Percentiles rank a stretch among this genome's conserved stretches.
Evolutionary conservation across 2,797 vertebrate species (phyloP).

Genomic region (Octomys mimax): DNA sequence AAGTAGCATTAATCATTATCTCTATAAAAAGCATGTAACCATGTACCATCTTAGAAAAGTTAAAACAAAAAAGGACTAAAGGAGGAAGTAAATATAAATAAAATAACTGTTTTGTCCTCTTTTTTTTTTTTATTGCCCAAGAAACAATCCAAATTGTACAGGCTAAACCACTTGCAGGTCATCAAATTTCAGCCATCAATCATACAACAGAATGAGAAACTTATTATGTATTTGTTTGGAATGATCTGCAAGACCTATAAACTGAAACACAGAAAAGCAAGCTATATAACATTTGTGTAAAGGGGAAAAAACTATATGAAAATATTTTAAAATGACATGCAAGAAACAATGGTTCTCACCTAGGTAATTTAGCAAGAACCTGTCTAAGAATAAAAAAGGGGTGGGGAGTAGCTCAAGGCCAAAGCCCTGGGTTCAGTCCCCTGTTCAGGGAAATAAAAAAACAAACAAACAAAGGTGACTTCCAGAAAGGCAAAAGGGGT

Average conservation of each 20-base stretch:
- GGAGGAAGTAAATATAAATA: conserved; percentile 38
- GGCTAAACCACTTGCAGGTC: not conserved
- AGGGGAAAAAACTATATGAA: not conserved
- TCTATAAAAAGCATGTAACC: not conserved
- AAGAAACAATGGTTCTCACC: not conserved
- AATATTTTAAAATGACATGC: conserved; percentile 24
- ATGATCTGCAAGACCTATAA: conserved; percentile 31
- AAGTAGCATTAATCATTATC: not conserved
- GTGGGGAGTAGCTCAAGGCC: not conserved
- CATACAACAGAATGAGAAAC: conserved; percentile 51
- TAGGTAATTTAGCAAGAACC: not conserved
- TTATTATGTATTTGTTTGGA: conserved; percentile 45
- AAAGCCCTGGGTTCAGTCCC: not conserved
- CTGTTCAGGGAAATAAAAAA: not conserved
- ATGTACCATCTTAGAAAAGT: not conserved
- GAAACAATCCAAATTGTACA: conserved; percentile 40
- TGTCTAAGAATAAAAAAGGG: not conserved
- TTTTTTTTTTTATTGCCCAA: not conserved
- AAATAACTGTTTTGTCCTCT: not conserved
- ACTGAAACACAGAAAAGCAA: conserved; percentile 50
- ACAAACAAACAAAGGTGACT: not conserved
- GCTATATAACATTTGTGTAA: not conserved
- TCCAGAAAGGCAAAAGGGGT: not conserved
- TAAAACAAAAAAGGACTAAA: conserved; percentile 47
- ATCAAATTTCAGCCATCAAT: conserved; percentile 28